These are phyloP conservation scores for cattle (Bos taurus) DNA, from an alignment of 2,113 vertebrate genomes.

Conservation along the genomic window DNA sequence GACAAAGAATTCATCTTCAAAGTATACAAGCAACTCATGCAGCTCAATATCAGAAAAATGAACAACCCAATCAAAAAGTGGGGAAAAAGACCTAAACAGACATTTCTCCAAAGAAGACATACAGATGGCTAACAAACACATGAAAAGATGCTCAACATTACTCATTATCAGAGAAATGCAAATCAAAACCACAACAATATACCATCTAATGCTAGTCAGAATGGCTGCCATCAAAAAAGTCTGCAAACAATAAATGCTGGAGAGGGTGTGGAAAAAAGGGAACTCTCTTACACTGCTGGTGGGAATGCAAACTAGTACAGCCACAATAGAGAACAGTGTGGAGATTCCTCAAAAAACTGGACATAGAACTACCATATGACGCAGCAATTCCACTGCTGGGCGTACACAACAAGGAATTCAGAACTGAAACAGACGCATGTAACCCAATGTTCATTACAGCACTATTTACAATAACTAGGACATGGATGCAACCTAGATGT, in stretches of 20 bases:
- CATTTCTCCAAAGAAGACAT: background rate
- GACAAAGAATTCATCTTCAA: background rate
- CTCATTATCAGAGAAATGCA: background rate
- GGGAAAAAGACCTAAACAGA: background rate
- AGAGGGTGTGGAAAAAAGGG: background rate
- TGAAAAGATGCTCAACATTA: background rate
- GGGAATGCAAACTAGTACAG: background rate
- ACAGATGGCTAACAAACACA: background rate
- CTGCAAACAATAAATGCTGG: background rate
- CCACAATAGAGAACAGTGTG: background rate
- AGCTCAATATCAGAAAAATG: background rate
- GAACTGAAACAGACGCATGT: background rate
- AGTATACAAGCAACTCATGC: background rate
- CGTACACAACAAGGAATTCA: background rate
- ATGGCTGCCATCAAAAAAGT: background rate
- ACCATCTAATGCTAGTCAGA: background rate
- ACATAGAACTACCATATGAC: background rate
- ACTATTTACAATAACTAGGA: background rate
- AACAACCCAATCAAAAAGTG: background rate
- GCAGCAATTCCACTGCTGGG: background rate
- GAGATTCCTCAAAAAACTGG: background rate
- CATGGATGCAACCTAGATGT: background rate
- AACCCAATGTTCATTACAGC: background rate
- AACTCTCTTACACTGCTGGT: background rate
- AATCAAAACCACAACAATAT: background rate